Conservation (phyloP, 2,113 vertebrate genomes). For the Oenanthe melanoleuca region DNA sequence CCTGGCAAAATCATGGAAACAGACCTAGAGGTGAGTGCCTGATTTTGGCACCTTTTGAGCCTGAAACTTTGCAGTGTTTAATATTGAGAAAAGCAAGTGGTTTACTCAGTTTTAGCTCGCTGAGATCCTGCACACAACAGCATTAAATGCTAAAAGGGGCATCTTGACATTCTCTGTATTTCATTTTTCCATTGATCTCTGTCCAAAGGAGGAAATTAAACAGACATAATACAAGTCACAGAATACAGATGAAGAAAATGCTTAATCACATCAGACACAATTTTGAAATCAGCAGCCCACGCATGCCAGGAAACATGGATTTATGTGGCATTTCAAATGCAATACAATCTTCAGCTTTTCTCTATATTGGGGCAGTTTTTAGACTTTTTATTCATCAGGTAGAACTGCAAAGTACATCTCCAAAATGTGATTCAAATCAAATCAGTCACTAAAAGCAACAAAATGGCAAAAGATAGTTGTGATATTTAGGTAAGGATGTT, state of each 20-base stretch:
- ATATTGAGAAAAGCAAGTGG: background rate
- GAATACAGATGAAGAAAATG: slow-evolving; percentile 44
- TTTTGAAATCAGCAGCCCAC: slow-evolving; percentile 13
- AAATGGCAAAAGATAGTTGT: background rate
- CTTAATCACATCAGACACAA: slow-evolving; percentile 42
- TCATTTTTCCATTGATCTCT: slow-evolving; percentile 40
- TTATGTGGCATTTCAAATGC: background rate
- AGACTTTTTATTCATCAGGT: background rate
- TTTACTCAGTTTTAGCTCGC: background rate
- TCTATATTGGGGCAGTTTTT: background rate
- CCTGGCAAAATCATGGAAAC: background rate
- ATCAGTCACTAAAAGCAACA: background rate
- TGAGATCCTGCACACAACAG: background rate
- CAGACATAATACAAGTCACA: slow-evolving; percentile 7
- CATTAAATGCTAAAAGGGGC: slow-evolving; percentile 4
- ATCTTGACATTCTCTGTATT: background rate
- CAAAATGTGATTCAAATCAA: background rate
- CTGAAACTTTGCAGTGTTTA: background rate
- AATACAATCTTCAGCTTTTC: background rate
- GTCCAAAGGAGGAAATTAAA: slow-evolving; percentile 52
- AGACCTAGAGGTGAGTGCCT: background rate
- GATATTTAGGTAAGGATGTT: background rate
- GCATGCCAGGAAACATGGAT: background rate
- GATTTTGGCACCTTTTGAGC: background rate
- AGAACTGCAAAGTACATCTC: background rate